A percentile compares a stretch with the other conserved stretches of the same genome.
Conservation (phyloP, 1,140 invertebrate genomes). For the Drosophila mayri region DNA sequence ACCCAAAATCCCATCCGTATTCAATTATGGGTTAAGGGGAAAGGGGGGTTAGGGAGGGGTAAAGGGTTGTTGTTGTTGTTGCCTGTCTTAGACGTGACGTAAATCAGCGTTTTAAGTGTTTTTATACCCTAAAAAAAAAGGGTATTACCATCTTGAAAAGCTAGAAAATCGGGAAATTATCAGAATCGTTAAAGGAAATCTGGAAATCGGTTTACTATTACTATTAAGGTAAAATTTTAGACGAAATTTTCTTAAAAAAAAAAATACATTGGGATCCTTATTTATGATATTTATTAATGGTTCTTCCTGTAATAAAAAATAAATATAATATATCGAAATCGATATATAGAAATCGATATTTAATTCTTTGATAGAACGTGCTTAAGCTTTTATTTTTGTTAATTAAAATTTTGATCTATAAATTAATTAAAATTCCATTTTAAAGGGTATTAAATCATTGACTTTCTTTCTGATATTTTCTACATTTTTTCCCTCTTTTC, state of each 20-base stretch:
- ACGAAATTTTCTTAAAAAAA: not conserved
- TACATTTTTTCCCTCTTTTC: constrained; percentile 1
- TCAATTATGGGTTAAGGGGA: constrained; percentile 43
- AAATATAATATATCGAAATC: too few species aligned
- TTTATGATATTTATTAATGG: not conserved
- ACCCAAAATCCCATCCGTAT: constrained; percentile 6
- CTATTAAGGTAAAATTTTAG: too few species aligned
- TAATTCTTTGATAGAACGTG: not conserved
- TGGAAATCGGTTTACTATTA: too few species aligned
- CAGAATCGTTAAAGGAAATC: too few species aligned
- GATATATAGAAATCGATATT: not conserved
- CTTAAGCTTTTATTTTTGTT: not conserved
- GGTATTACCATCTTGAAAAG: not conserved
- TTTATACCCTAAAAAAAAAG: not conserved
- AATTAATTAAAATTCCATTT: not conserved
- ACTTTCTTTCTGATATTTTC: not conserved
- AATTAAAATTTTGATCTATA: not conserved
- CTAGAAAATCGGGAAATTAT: too few species aligned
- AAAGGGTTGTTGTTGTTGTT: not conserved
- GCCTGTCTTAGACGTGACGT: constrained; percentile 72
- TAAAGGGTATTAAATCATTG: not conserved
- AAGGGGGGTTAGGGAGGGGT: not conserved
- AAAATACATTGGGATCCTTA: not conserved
- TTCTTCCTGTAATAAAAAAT: too few species aligned
- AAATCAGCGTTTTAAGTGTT: constrained; percentile 79